Evolutionary conservation across 2,113 vertebrate genomes (phyloP).

Genomic region (Tauraco erythrolophus): DNA sequence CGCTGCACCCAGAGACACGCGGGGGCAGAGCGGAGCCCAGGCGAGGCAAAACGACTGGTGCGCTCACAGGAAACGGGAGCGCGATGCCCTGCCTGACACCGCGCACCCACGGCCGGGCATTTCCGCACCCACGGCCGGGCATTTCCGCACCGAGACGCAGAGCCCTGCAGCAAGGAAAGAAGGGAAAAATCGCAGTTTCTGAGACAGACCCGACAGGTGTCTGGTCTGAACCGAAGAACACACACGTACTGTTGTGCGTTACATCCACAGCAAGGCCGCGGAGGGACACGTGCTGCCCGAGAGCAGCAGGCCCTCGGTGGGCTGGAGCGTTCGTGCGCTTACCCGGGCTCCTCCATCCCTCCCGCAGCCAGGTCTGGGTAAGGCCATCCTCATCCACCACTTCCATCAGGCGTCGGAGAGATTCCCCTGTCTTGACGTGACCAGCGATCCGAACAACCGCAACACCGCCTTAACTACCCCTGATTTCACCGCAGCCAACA

Average conservation of each 20-base stretch:
- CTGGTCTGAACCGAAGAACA: fast-evolving
- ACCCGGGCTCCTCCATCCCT: background rate
- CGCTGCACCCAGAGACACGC: fast-evolving
- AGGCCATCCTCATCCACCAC: background rate
- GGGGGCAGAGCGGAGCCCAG: background rate
- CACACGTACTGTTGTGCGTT: fast-evolving
- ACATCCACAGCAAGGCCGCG: background rate
- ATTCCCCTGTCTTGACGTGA: background rate
- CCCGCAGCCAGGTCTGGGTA: background rate
- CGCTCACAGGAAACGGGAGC: fast-evolving
- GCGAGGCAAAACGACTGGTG: background rate
- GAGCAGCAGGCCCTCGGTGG: background rate
- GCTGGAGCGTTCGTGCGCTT: fast-evolving
- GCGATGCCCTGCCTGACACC: background rate
- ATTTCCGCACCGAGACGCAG: fast-evolving
- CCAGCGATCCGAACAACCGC: background rate
- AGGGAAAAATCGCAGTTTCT: fast-evolving
- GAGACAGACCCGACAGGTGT: background rate
- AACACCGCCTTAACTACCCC: background rate
- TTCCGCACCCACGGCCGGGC: fast-evolving
- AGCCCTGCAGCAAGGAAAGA: background rate
- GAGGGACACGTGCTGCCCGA: background rate
- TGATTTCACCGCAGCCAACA: background rate
- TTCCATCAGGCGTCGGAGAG: background rate
- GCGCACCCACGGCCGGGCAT: fast-evolving